A percentile compares a stretch with the other conserved stretches of the same genome.
These are phyloP conservation scores for Ceratina calcarata DNA, from an alignment of 1,140 invertebrate genomes.

Conservation along the genomic window DNA sequence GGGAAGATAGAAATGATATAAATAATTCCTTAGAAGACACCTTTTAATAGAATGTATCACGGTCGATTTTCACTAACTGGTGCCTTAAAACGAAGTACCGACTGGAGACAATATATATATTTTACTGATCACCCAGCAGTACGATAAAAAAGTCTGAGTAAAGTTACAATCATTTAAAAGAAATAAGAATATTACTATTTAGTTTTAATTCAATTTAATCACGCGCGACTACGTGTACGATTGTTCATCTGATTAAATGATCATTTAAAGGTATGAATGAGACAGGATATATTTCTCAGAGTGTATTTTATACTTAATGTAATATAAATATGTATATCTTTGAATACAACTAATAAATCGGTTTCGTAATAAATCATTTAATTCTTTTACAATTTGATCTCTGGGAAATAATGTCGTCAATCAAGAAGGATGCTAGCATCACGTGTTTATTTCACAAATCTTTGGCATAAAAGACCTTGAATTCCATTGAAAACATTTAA, in stretches of 20 bases:
- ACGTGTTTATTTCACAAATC: slow-evolving; percentile 60
- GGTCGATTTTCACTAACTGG: neutral
- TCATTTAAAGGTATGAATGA: slow-evolving; percentile 3
- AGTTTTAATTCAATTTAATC: slow-evolving; percentile 12
- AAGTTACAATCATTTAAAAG: neutral
- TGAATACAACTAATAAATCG: slow-evolving; percentile 40
- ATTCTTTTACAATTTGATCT: neutral
- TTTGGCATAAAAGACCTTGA: slow-evolving; percentile 51
- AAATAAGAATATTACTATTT: neutral
- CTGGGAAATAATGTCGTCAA: neutral
- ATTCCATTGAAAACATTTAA: slow-evolving; percentile 51
- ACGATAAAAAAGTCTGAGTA: slow-evolving; percentile 14
- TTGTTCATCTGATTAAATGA: neutral
- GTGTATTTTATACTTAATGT: slow-evolving; percentile 15
- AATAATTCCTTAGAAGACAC: slow-evolving; percentile 77
- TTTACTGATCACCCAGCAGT: neutral
- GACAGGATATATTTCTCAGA: slow-evolving; percentile 12
- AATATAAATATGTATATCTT: slow-evolving; percentile 28
- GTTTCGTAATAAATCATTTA: slow-evolving; percentile 5
- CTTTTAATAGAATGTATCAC: slow-evolving; percentile 50
- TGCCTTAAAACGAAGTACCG: slow-evolving; percentile 1
- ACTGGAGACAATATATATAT: neutral
- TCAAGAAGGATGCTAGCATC: slow-evolving; percentile 33
- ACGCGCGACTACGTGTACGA: neutral
- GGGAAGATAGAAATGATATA: slow-evolving; percentile 74